Evolutionary conservation across 2,113 vertebrate genomes (phyloP).

Genomic region (Pleuronectes platessa): DNA sequence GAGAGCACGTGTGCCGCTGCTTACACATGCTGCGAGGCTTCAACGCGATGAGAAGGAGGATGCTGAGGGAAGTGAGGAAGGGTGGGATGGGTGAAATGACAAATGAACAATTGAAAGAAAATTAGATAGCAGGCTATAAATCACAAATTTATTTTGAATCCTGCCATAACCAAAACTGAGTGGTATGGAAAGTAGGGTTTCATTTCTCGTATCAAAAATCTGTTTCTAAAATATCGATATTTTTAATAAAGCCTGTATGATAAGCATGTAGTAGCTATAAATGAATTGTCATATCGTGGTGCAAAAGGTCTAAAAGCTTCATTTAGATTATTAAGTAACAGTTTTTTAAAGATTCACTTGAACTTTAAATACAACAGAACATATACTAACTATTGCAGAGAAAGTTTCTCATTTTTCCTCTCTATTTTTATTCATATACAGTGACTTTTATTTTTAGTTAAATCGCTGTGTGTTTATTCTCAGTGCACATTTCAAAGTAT

Average conservation of each 20-base stretch:
- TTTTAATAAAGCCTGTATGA: background rate
- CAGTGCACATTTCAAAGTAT: background rate
- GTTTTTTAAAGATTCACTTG: background rate
- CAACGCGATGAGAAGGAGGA: slow-evolving; percentile 52
- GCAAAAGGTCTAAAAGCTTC: background rate
- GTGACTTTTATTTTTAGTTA: background rate
- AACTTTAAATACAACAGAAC: background rate
- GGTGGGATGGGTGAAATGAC: slow-evolving; percentile 44
- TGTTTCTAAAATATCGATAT: slow-evolving; percentile 3
- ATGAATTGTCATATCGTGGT: background rate
- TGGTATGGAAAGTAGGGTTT: background rate
- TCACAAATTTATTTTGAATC: slow-evolving; percentile 24
- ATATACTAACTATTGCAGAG: background rate
- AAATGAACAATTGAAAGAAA: slow-evolving; percentile 27
- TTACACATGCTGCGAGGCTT: slow-evolving; percentile 79
- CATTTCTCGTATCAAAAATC: background rate
- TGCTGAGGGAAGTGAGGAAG: slow-evolving; percentile 51
- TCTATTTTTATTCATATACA: background rate
- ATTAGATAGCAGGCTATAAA: slow-evolving; percentile 13
- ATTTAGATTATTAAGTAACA: background rate
- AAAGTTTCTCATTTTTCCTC: background rate
- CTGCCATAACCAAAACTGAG: slow-evolving; percentile 15
- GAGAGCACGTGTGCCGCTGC: slow-evolving; percentile 74
- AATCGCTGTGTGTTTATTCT: background rate
- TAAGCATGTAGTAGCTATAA: background rate